Evolutionary conservation across 2,888 invertebrate species (phyloP), one percentile per base, ranked within the genome.

Genomic region (Herminia tarsipennalis): DNA sequence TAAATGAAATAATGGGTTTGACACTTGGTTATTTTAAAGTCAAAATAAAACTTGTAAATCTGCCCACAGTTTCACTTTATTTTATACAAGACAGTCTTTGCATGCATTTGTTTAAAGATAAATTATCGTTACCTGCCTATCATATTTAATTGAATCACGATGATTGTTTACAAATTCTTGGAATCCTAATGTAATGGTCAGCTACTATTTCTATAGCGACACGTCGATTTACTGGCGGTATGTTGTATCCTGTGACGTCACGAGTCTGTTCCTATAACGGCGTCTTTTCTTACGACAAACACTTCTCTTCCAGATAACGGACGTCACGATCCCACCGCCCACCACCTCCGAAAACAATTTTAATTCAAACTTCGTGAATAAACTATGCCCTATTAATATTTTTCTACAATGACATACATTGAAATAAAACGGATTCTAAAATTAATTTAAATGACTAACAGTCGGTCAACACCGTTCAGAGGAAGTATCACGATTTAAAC

Each of bases 181-280:
- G 79, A 78, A 83, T 78, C 67, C 54, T 61, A 74, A 73, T 81
- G 76, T 82, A 81, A 81, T 78, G 36, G 18, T 86, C 83, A 88
- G 80, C 79, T 76, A 87, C 86, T 90, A 89, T 89, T 88, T 87
- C 76, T 77, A 86, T 72, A 78, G 57, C 67, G 76, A 77, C 77
- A 81, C 78, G 79, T 81, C 76, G 62, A 70, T 40, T 67, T 55
- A 58, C 59, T 44, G 39, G 40, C 44, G 41, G 68, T 64, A 63
- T 70, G 60, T 67, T 64, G 73, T 76, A 76, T 83, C 80, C 81
- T 77, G 78, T 81, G 83, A 84, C 79, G 85, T 80, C 71, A 74
- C 62, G 46, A 42, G 34, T 52, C 59, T 53, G 59, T 64, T 58
- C 54, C 57, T 60, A 56, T 57, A 62, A 55, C 60, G 48, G 50